Base-by-base conservation (phyloP, 2,797 vertebrate species). In the Pangasius mekongensis region DNA sequence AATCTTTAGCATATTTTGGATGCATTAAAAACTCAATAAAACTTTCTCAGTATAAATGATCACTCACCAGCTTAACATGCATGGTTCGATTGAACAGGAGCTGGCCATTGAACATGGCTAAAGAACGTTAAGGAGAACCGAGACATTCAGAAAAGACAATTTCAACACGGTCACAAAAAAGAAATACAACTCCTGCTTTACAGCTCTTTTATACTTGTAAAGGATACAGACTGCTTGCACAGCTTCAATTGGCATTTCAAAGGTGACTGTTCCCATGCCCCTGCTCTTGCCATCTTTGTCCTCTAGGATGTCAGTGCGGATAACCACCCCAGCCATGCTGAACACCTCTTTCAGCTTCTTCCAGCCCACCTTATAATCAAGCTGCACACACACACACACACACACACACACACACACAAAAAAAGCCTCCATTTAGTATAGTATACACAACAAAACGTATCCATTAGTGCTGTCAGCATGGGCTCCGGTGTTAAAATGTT, bases 221-320 rank as follows among this genome's bases (percentile, higher is more conserved):
- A 98, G 97, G 98, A 99, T 99, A 98, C 98, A 99, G 94, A 99
- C 98, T 93, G 98, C 98, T 91, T 99, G 99, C 87, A 99, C 98
- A 0, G 99, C 98, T 96, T 99, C 98, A 87, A 99, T 97, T 33
- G 98, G 97, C 94, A 99, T 97, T 87, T 99, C 98, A 85, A 99
- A 99, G 2, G 98, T 99, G 56, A 99, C 98, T 0, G 98, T 99
- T 93, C 97, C 98, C 91, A 99, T 99, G 58, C 99, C 99, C 67
- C 98, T 95, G 92, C 98, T 99, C 92, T 99, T 99, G 43, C 98
- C 99, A 6, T 99, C 98, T 91, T 99, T 99, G 94, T 99, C 98
- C 93, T 99, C 98, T 73, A 99, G 95, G 87, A 99, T 98, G 94
- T 99, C 98, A 0, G 98, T 94, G 64, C 98, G 95, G 56, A 99